Percentiles rank a stretch among this genome's conserved stretches.
phyloP scores from a whole-genome alignment of 2,113 vertebrate species.

The Raja brachyura region DNA sequence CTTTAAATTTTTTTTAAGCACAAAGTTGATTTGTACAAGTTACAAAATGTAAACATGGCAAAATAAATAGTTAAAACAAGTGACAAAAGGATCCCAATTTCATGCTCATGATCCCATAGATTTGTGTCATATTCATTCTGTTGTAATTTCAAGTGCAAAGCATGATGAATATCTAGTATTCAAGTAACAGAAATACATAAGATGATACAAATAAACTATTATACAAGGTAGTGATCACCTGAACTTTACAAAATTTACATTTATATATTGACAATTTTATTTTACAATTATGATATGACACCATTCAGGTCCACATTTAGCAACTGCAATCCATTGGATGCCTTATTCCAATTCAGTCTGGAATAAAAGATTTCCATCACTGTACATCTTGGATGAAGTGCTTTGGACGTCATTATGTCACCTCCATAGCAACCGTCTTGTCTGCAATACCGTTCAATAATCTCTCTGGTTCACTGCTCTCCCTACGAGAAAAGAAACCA shows the following conservation, averaged over 20 bases:
- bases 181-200: slow-evolving; percentile 91
- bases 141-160: slow-evolving; percentile 93
- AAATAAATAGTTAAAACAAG: slow-evolving; percentile 97
- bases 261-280: slow-evolving; percentile 67
- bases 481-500: slow-evolving; percentile 56
- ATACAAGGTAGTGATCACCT: slow-evolving; percentile 94
- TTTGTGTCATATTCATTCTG: slow-evolving; percentile 75
- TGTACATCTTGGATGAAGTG: slow-evolving; percentile 50
- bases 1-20: slow-evolving; percentile 77
- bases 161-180: slow-evolving; percentile 91
- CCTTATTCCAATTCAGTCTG: slow-evolving; percentile 55
- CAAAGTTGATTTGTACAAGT: slow-evolving; percentile 88
- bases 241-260: slow-evolving; percentile 94
- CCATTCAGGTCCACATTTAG: slow-evolving; percentile 59
- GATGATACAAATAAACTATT: slow-evolving; percentile 95
- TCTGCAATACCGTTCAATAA: slow-evolving; percentile 81
- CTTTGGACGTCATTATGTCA: slow-evolving; percentile 71
- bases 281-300: slow-evolving; percentile 62
- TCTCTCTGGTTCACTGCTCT: slow-evolving; percentile 79
- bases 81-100: slow-evolving; percentile 77
- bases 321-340: slow-evolving; percentile 57
- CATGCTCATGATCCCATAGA: slow-evolving; percentile 87
- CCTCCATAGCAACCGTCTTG: slow-evolving; percentile 87
- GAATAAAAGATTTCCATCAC: slow-evolving; percentile 50
- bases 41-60: slow-evolving; percentile 98